Percentiles rank a stretch among this genome's conserved stretches.
These are phyloP conservation scores for rabbit (Oryctolagus cuniculus) DNA, from an alignment of 2,113 vertebrate species.

Conservation along the genomic window DNA sequence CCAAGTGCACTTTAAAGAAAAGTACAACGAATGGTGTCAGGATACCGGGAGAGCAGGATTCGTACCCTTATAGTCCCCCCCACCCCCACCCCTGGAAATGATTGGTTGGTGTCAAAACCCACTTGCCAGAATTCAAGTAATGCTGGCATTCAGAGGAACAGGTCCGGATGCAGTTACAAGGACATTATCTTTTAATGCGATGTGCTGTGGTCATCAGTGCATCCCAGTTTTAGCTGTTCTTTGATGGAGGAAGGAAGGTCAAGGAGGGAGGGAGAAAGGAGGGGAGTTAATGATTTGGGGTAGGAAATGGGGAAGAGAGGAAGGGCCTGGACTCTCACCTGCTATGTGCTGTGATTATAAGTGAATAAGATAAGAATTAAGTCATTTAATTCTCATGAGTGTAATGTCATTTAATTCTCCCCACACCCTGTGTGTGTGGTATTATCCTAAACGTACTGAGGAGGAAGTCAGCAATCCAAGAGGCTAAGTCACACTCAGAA, in stretches of 20 bases:
- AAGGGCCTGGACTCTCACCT: neutral
- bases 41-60: neutral
- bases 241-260: neutral
- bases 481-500: slow-evolving; percentile 3
- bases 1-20: slow-evolving; percentile 60
- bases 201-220: neutral
- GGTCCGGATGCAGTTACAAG: neutral
- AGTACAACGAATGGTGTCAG: slow-evolving; percentile 9
- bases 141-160: neutral
- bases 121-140: neutral
- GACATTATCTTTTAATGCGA: neutral
- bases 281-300: neutral
- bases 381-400: neutral
- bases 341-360: neutral
- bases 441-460: neutral
- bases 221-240: neutral
- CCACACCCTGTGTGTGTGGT: neutral
- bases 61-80: neutral
- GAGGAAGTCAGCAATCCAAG: neutral
- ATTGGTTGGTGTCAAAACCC: slow-evolving; percentile 26
- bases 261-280: neutral
- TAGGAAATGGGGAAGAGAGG: neutral
- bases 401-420: neutral
- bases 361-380: neutral
- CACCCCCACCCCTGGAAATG: slow-evolving; percentile 15